Evolutionary conservation across 2,113 vertebrate genomes (phyloP), one percentile per base, ranked within the genome.

Genomic region (Glaucidium brasilianum): DNA sequence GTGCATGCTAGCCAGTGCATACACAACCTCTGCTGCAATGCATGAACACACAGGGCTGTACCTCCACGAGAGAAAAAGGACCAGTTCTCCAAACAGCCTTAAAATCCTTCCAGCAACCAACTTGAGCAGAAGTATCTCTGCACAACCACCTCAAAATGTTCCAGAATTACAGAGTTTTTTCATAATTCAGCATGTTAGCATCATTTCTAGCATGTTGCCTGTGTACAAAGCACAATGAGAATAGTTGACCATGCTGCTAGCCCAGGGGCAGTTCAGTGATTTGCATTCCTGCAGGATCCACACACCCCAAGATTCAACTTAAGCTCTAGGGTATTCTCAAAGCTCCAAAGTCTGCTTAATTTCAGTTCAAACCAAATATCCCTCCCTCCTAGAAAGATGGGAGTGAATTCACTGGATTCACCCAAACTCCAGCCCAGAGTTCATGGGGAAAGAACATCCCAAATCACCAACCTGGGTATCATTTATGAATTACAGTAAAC

Each of bases 11-110:
- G 58, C 32, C 29, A 34, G 23, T 0, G 18, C 12, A 4, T 5
- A 2, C 55, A 14, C 35, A 29, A 39, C 22, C 29, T 49, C 75
- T 39, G 37, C 59, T 83, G 56, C 37, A 20, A 68, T 8, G 2
- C n/a, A 0, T 6, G 19, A 32, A 21, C 1, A 0, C 39, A 5
- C 0, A 0, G 55, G n/a, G 35, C 35, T 68, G 59, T 17, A 34
- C 23, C 6, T 10, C 39, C 14, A 1, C 3, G n/a, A 22, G 2
- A 49, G 32, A 8, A 59, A 55, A 59, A 59, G 37, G 12, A 72
- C 15, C 17, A 1, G 15, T 18, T 43, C 8, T 55, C 66, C n/a
- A 10, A 60, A 35, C 18, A 47, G 35, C n/a, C 58, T 35, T 11
- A 29, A 85, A 93, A 62, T 37, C 56, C 39, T 91, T 45, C 32